A percentile compares a stretch with the other conserved stretches of the same genome.
These are phyloP conservation scores for Hypomecis atomaria DNA, from an alignment of 2,888 invertebrate species.

Conservation along the genomic window DNA sequence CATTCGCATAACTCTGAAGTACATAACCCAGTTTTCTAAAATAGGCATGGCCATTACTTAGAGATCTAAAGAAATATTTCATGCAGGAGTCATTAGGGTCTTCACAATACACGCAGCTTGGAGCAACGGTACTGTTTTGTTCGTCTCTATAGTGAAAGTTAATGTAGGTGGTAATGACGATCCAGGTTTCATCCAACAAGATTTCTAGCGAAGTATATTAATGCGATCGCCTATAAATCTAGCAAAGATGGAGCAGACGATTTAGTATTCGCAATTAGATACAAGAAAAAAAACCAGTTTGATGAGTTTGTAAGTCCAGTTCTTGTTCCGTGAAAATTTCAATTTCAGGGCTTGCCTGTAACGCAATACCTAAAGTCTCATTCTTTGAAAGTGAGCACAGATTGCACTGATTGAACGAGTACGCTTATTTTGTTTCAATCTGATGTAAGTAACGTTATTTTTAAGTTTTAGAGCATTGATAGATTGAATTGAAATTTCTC, in stretches of 20 bases:
- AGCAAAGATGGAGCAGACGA: constrained; percentile 12
- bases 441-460: too few species aligned
- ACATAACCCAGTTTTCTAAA: constrained; percentile 30
- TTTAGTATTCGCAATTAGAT: neutral
- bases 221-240: constrained; percentile 17
- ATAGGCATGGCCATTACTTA: constrained; percentile 32
- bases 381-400: neutral
- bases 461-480: too few species aligned
- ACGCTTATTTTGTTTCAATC: too few species aligned
- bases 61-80: constrained; percentile 34
- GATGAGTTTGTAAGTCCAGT: constrained; percentile 2
- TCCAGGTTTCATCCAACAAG: constrained; percentile 33
- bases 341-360: constrained; percentile 10
- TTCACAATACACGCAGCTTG: constrained; percentile 32
- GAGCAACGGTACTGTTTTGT: constrained; percentile 36
- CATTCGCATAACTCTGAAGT: constrained; percentile 15
- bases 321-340: constrained; percentile 10
- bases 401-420: neutral
- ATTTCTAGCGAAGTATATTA: constrained; percentile 25
- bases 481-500: too few species aligned
- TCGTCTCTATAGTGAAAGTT: constrained; percentile 33
- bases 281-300: constrained; percentile 4
- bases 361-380: neutral
- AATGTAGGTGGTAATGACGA: constrained; percentile 36
- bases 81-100: constrained; percentile 36